Base-by-base conservation (phyloP, 2,888 invertebrate genomes). In the Suillia variegata region DNA sequence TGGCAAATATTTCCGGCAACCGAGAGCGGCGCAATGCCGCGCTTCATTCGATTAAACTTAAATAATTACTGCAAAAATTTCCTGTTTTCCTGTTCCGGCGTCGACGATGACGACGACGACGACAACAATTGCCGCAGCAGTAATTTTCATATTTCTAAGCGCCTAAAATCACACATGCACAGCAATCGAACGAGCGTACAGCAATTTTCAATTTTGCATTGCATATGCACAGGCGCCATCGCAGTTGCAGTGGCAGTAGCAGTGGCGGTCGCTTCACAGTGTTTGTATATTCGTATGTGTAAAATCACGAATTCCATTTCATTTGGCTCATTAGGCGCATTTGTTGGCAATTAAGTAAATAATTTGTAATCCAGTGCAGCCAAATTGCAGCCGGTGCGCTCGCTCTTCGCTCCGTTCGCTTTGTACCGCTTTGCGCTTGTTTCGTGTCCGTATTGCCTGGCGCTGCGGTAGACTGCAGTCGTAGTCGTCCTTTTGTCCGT, bases 281-380 rank as follows among this genome's bases (percentile, higher is more conserved):
- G 38, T 38, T n/a, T 8, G 38, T 38, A 12, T n/a, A 38, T n/a
- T 38, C 45, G 45, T 55, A 31, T 47, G 31, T 56, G 56, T 13
- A 31, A 60, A 68, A 67, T 67, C 66, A 64, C 62, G 62, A 61
- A 67, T 63, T 64, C 63, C 70, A 67, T 67, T 71, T 71, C 70
- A 72, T 69, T 75, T 73, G 71, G 73, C 75, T 75, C 74, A 75
- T 75, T 75, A 73, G 69, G 70, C 69, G 67, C 75, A 75, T 75
- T 74, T 74, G 71, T 67, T 72, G 71, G 71, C 71, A 74, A 75
- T 75, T 75, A 75, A 75, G 74, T 75, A 73, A 75, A 75, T 75
- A 75, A 75, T 75, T 75, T 73, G 74, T 70, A 73, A 67, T 33
- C 45, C 54, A 52, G 48, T 50, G 56, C 50, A 52, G 48, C 38